phyloP scores from a whole-genome alignment of 1,140 invertebrate genomes.

The Phocides pigmalion region DNA sequence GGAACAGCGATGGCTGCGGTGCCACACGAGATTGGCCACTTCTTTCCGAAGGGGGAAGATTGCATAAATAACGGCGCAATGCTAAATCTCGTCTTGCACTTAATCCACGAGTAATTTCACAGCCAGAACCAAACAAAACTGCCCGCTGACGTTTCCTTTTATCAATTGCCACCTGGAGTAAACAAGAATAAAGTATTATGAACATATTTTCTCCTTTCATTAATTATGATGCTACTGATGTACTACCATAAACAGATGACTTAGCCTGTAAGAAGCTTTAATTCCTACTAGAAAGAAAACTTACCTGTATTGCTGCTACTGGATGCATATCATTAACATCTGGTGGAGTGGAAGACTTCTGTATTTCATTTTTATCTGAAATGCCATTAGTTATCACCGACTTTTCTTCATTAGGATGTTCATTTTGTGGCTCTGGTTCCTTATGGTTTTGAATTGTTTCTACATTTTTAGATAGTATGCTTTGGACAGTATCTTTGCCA shows the following conservation, averaged over 20 bases:
- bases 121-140: slow-evolving; percentile 76
- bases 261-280: too few species aligned
- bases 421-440: slow-evolving; percentile 8
- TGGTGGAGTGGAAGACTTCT: slow-evolving; percentile 27
- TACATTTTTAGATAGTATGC: slow-evolving; percentile 84
- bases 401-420: slow-evolving; percentile 39
- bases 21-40: slow-evolving; percentile 66
- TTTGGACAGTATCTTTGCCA: slow-evolving; percentile 86
- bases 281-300: slow-evolving; percentile 16
- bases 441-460: slow-evolving; percentile 52
- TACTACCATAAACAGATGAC: too few species aligned
- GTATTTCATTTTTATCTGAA: slow-evolving; percentile 21
- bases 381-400: slow-evolving; percentile 43
- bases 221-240: too few species aligned
- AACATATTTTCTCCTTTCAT: background rate
- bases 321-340: slow-evolving; percentile 81
- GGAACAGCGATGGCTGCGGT: slow-evolving; percentile 61
- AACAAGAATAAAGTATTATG: background rate
- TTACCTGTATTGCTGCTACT: slow-evolving; percentile 86
- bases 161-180: slow-evolving; percentile 72
- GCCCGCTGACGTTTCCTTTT: slow-evolving; percentile 77
- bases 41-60: slow-evolving; percentile 85
- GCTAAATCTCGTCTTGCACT: slow-evolving; percentile 87
- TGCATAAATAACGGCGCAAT: slow-evolving; percentile 86
- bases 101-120: slow-evolving; percentile 84